Conservation (phyloP, 2,888 invertebrate species). For the Spatulosminthurus flaviceps region DNA sequence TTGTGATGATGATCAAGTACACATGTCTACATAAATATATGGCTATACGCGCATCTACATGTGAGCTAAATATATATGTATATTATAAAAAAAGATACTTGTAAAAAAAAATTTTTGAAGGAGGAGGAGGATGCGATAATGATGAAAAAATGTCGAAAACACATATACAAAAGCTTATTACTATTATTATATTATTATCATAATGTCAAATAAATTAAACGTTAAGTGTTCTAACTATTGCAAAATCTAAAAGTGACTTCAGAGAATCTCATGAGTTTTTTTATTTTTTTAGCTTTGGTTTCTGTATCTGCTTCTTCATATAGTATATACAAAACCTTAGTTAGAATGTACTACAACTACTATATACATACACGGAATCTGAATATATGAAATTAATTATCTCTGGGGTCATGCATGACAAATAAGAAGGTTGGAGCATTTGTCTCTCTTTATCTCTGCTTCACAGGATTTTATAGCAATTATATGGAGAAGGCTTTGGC, state of each 20-base stretch:
- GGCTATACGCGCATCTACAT: neutral
- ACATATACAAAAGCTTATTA: neutral
- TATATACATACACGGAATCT: too few relatives aligned
- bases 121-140: too few relatives aligned
- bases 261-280: neutral
- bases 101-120: neutral
- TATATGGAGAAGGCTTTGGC: too few relatives aligned
- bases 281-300: neutral
- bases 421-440: too few relatives aligned
- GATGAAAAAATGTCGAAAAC: neutral
- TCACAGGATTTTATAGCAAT: too few relatives aligned
- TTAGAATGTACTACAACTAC: too few relatives aligned
- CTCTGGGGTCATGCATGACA: too few relatives aligned
- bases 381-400: too few relatives aligned
- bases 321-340: neutral
- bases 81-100: too few relatives aligned
- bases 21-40: constrained; percentile 4
- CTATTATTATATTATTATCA: neutral
- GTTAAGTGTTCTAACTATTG: constrained; percentile 14
- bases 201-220: constrained; percentile 9
- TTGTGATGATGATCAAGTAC: constrained; percentile 18
- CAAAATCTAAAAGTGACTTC: neutral
- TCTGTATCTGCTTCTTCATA: neutral
- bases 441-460: too few relatives aligned
- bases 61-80: constrained; percentile 2